Evolutionary conservation across 2,113 vertebrate species (phyloP).

Genomic region (Tychaedon coryphoeus): DNA sequence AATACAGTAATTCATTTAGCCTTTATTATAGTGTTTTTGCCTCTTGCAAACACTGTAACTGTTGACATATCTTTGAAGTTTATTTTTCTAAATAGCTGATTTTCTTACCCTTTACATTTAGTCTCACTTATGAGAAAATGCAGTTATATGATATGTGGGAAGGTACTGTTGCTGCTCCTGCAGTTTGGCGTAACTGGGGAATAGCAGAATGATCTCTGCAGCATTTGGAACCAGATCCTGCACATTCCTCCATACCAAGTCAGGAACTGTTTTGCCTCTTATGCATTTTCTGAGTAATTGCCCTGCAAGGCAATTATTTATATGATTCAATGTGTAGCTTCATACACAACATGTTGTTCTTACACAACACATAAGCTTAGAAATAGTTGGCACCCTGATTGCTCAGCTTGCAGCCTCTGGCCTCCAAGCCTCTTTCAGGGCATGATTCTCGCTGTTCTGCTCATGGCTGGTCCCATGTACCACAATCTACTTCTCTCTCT

Average conservation of each 20-base stretch:
- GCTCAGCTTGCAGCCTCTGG: not conserved
- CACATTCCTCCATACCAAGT: not conserved
- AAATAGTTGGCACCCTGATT: not conserved
- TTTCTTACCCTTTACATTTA: not conserved
- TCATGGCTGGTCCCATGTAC: not conserved
- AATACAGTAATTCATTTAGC: not conserved
- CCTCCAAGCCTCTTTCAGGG: not conserved
- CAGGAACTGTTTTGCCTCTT: not conserved
- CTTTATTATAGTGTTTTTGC: not conserved
- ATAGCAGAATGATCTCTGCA: not conserved
- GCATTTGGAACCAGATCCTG: not conserved
- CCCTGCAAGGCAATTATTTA: not conserved
- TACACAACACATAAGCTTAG: accelerated
- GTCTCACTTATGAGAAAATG: not conserved
- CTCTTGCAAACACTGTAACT: not conserved
- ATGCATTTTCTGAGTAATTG: not conserved
- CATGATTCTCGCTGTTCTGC: accelerated
- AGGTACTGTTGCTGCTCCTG: not conserved
- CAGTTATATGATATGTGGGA: not conserved
- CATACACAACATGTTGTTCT: not conserved
- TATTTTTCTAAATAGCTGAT: not conserved
- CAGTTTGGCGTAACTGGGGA: not conserved
- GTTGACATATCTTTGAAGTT: not conserved
- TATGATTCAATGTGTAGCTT: not conserved
- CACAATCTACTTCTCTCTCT: not conserved